These are phyloP conservation scores for Trachelus troglodyta DNA, from an alignment of 2,888 invertebrate species.

Conservation along the genomic window DNA sequence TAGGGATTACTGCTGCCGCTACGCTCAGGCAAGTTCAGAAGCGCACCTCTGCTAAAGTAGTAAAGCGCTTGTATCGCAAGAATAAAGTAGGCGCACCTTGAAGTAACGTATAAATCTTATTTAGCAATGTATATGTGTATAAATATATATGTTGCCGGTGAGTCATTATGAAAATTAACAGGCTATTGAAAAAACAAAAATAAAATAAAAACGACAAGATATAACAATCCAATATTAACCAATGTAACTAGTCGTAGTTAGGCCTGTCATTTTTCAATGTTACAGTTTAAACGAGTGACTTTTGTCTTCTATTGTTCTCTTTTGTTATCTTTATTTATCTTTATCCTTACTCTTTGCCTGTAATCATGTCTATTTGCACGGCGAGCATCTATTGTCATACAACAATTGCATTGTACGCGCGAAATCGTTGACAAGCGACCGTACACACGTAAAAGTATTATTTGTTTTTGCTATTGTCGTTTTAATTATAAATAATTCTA, in stretches of 20 bases:
- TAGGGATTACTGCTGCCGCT: constrained; percentile 65
- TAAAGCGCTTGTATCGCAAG: constrained; percentile 56
- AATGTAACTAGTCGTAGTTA: background rate
- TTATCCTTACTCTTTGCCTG: background rate
- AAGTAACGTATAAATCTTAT: constrained; percentile 40
- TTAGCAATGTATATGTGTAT: background rate
- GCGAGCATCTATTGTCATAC: background rate
- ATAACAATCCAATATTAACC: background rate
- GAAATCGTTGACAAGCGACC: no score
- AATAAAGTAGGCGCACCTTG: constrained; percentile 54
- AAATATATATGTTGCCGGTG: constrained; percentile 34
- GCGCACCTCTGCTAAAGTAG: constrained; percentile 49
- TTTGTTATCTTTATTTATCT: constrained; percentile 16
- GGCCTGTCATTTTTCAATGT: constrained; percentile 6
- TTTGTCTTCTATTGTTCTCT: constrained; percentile 15
- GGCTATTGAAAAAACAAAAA: constrained; percentile 11
- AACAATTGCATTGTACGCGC: background rate
- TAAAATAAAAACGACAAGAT: background rate
- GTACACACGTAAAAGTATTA: no score
- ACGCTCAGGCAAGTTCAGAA: constrained; percentile 65
- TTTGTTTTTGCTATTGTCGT: background rate
- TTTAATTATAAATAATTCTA: background rate
- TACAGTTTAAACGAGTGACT: background rate
- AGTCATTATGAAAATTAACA: constrained; percentile 38
- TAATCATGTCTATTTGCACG: background rate